These are phyloP conservation scores for Melitaea athalia DNA, from an alignment of 2,888 invertebrate species.

Conservation along the genomic window DNA sequence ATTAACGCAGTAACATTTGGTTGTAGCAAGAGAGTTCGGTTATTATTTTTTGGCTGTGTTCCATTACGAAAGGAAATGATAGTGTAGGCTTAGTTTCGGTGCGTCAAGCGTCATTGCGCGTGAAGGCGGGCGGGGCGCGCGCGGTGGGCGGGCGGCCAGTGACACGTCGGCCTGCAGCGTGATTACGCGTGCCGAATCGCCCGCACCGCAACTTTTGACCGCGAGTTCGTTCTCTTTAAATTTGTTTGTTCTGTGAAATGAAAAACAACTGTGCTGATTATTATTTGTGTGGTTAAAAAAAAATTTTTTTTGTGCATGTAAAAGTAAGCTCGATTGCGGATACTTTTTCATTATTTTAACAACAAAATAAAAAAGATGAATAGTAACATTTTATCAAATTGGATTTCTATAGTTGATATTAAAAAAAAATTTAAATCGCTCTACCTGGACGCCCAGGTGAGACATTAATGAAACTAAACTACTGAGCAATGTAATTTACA, in stretches of 20 bases:
- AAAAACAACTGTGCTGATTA: slow-evolving; percentile 25
- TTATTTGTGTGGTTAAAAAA: slow-evolving; percentile 7
- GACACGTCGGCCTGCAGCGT: slow-evolving; percentile 62
- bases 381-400: not conserved
- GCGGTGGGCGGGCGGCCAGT: slow-evolving; percentile 57
- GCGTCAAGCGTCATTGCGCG: slow-evolving; percentile 56
- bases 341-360: not conserved
- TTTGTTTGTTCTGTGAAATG: slow-evolving; percentile 26
- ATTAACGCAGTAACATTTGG: slow-evolving; percentile 20
- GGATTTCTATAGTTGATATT: not conserved
- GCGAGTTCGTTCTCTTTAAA: slow-evolving; percentile 28
- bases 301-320: slow-evolving; percentile 16
- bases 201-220: slow-evolving; percentile 45
- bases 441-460: not conserved
- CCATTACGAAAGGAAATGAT: slow-evolving; percentile 40
- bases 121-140: slow-evolving; percentile 50
- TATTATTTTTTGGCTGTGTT: slow-evolving; percentile 34
- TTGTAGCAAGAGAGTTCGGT: slow-evolving; percentile 23
- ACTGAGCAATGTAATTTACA: slow-evolving; percentile 22
- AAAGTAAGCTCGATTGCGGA: slow-evolving; percentile 17
- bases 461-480: slow-evolving; percentile 22
- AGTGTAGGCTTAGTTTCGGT: slow-evolving; percentile 47
- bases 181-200: slow-evolving; percentile 57
- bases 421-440: slow-evolving; percentile 6
- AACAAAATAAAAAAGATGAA: not conserved